Conservation (phyloP, 1,140 invertebrate genomes). For the Frieseomelitta varia region DNA sequence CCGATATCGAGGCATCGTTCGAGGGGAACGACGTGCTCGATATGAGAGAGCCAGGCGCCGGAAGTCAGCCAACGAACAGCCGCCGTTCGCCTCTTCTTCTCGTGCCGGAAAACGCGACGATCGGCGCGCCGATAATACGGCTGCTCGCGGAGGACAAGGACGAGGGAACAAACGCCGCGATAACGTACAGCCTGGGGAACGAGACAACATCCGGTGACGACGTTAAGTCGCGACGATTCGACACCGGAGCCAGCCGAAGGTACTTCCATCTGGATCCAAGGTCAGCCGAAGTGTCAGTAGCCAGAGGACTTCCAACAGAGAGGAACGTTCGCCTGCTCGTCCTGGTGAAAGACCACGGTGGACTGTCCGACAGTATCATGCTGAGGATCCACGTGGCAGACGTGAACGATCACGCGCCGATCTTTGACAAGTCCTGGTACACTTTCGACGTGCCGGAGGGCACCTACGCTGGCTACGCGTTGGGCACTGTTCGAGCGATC, state of each 20-base stretch:
- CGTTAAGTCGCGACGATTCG: slow-evolving; percentile 39
- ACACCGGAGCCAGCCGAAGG: slow-evolving; percentile 40
- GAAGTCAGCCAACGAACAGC: slow-evolving; percentile 72
- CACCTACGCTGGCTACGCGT: slow-evolving; percentile 85
- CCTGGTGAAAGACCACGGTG: slow-evolving; percentile 89
- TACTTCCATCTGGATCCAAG: slow-evolving; percentile 89
- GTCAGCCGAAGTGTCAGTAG: slow-evolving; percentile 89
- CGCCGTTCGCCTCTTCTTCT: slow-evolving; percentile 84
- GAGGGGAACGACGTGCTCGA: slow-evolving; percentile 74
- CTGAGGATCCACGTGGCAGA: slow-evolving; percentile 89
- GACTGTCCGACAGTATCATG: slow-evolving; percentile 86
- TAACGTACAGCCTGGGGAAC: slow-evolving; percentile 86
- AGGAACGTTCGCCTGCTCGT: slow-evolving; percentile 90
- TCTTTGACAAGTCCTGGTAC: slow-evolving; percentile 91
- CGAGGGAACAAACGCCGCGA: slow-evolving; percentile 87
- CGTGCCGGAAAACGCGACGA: slow-evolving; percentile 89
- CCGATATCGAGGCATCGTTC: slow-evolving; percentile 68
- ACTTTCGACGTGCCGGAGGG: slow-evolving; percentile 92
- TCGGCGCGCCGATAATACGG: slow-evolving; percentile 89
- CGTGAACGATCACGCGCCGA: slow-evolving; percentile 93
- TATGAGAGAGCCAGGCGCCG: slow-evolving; percentile 72
- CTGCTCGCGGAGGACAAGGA: slow-evolving; percentile 93
- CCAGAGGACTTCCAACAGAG: slow-evolving; percentile 88
- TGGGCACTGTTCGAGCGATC: slow-evolving; percentile 89
- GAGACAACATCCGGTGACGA: slow-evolving; percentile 53